A percentile compares a stretch with the other conserved stretches of the same genome.
Conservation (phyloP, 1,140 invertebrate species). For the Drosophila bifasciata region DNA sequence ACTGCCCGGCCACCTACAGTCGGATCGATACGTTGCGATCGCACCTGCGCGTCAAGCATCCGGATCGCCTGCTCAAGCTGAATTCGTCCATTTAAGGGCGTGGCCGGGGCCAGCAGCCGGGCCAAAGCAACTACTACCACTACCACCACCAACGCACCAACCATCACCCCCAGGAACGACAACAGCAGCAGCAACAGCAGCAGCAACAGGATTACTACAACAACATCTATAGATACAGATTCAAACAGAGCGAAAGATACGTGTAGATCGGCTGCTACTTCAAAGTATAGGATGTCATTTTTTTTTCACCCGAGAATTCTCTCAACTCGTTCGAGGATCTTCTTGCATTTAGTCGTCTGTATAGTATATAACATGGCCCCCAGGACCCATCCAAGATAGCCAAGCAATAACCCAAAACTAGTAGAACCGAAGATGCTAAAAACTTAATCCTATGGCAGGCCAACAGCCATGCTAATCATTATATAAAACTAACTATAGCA, state of each 20-base stretch:
- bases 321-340: neutral
- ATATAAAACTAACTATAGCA: slow-evolving; percentile 33
- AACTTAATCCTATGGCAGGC: slow-evolving; percentile 14
- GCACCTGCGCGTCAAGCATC: slow-evolving; percentile 90
- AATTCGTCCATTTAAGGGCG: slow-evolving; percentile 75
- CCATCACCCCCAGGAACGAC: slow-evolving; percentile 10
- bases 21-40: slow-evolving; percentile 92
- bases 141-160: slow-evolving; percentile 27
- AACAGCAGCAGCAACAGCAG: slow-evolving; percentile 11
- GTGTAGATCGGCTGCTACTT: slow-evolving; percentile 37
- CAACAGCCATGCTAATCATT: slow-evolving; percentile 7
- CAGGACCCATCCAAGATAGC: slow-evolving; percentile 27
- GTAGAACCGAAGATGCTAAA: slow-evolving; percentile 77
- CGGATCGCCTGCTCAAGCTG: slow-evolving; percentile 84
- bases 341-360: slow-evolving; percentile 71
- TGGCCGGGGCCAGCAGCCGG: slow-evolving; percentile 19
- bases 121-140: slow-evolving; percentile 24
- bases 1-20: slow-evolving; percentile 93
- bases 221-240: slow-evolving; percentile 31
- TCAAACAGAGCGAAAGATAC: slow-evolving; percentile 37
- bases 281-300: slow-evolving; percentile 9
- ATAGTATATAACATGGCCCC: slow-evolving; percentile 62
- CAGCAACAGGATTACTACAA: slow-evolving; percentile 34
- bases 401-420: slow-evolving; percentile 77
- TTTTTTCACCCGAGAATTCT: slow-evolving; percentile 3